Evolutionary conservation across 2,888 invertebrate genomes (phyloP).

Genomic region (Minunthozetes semirufus): DNA sequence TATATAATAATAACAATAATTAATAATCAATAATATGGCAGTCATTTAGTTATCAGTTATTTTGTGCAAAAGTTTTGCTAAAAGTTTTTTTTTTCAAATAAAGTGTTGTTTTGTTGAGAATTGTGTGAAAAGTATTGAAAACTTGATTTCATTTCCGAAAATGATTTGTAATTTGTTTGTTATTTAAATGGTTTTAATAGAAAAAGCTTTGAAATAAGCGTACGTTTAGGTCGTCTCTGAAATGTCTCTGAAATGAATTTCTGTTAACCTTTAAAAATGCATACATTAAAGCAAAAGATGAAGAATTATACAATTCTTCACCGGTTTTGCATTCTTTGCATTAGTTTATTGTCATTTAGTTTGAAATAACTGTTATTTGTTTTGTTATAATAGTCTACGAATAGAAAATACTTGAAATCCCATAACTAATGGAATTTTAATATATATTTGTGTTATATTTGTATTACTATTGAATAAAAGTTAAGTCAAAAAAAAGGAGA

Average conservation of each 20-base stretch:
- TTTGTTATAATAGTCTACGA: not conserved
- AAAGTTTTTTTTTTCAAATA: not conserved
- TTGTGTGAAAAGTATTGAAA: not conserved
- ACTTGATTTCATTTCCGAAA: not conserved
- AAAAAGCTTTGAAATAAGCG: constrained; percentile 26
- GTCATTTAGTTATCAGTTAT: constrained; percentile 7
- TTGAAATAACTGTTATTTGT: constrained; percentile 3
- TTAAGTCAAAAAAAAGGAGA: not conserved
- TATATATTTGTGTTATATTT: no score
- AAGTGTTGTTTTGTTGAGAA: not conserved
- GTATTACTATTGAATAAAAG: constrained; percentile 9
- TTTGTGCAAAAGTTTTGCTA: not conserved
- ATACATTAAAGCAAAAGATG: not conserved
- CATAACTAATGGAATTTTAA: constrained; percentile 16
- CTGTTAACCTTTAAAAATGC: constrained; percentile 24
- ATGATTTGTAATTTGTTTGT: not conserved
- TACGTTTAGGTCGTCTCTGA: constrained; percentile 15
- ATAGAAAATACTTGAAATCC: constrained; percentile 23
- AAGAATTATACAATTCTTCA: not conserved
- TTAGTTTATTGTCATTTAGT: constrained; percentile 15
- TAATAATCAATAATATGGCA: constrained; percentile 14
- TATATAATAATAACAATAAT: not conserved
- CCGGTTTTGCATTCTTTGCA: not conserved
- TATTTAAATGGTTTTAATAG: not conserved
- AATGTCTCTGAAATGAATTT: not conserved